Evolutionary conservation across 1,140 invertebrate genomes (phyloP).

Genomic region (Pseudomyrmex concolor): DNA sequence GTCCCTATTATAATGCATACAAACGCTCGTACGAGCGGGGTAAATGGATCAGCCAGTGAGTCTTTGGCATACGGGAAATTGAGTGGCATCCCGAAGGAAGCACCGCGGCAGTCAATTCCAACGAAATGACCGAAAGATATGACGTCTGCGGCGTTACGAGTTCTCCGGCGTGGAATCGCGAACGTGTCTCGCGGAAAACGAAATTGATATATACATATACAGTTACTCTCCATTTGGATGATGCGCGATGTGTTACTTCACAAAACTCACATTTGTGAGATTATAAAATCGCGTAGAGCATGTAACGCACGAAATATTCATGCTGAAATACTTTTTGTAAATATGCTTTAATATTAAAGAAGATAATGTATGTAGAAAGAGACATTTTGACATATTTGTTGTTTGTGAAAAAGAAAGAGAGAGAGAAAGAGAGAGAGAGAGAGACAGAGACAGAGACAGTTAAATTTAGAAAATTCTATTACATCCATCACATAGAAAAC

Average conservation of each 20-base stretch:
- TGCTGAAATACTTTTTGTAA: constrained; percentile 18
- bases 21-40: constrained; percentile 31
- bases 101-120: constrained; percentile 26
- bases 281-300: neutral
- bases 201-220: constrained; percentile 6
- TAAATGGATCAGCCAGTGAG: constrained; percentile 31
- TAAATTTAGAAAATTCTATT: neutral
- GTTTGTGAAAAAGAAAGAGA: neutral
- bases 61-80: constrained; percentile 64
- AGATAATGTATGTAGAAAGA: neutral
- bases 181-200: neutral
- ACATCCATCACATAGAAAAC: neutral
- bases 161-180: constrained; percentile 11
- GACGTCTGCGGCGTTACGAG: constrained; percentile 29
- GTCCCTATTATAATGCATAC: constrained; percentile 59
- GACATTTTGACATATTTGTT: neutral
- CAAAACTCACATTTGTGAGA: neutral
- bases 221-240: neutral
- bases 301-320: neutral
- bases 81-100: constrained; percentile 47
- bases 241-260: neutral
- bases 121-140: constrained; percentile 42
- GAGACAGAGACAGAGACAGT: too few relatives aligned
- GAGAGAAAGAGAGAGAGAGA: too few relatives aligned
- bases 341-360: neutral